Evolutionary conservation across 2,113 vertebrate genomes (phyloP).

Genomic region (Bolborhynchus lineola): DNA sequence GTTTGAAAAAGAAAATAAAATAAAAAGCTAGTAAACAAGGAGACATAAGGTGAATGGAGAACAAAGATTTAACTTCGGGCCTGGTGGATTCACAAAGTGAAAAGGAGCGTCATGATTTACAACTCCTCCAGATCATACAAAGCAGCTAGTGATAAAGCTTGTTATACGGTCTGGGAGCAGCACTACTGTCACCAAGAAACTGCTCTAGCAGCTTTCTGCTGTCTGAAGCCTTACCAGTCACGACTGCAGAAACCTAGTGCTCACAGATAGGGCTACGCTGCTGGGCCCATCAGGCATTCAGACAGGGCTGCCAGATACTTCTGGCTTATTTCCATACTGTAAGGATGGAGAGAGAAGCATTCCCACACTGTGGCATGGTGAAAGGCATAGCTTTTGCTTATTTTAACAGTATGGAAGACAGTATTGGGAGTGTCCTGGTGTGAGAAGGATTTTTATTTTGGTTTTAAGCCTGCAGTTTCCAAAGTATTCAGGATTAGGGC

Average conservation of each 20-base stretch:
- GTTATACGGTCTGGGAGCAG: not conserved
- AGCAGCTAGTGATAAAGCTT: not conserved
- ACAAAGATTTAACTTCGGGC: not conserved
- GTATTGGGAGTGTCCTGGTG: not conserved
- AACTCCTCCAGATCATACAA: not conserved
- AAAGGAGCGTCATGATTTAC: not conserved
- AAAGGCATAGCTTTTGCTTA: constrained; percentile 4
- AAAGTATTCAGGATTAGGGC: not conserved
- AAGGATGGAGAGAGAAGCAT: not conserved
- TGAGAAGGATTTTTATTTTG: not conserved
- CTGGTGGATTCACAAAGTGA: not conserved
- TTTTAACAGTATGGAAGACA: not conserved
- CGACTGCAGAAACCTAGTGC: rapidly evolving
- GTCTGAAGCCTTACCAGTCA: not conserved
- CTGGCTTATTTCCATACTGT: not conserved
- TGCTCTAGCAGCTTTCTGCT: not conserved
- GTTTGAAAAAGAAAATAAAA: not conserved
- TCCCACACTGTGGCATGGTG: not conserved
- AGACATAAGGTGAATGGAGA: not conserved
- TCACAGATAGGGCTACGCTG: not conserved
- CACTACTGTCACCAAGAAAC: not conserved
- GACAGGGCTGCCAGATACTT: not conserved
- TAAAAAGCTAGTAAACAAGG: not conserved
- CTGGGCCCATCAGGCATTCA: not conserved
- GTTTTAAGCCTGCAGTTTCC: not conserved